Evolutionary conservation across 1,140 invertebrate species (phyloP), one percentile per base, ranked within the genome.

Genomic region (Achatina immaculata): DNA sequence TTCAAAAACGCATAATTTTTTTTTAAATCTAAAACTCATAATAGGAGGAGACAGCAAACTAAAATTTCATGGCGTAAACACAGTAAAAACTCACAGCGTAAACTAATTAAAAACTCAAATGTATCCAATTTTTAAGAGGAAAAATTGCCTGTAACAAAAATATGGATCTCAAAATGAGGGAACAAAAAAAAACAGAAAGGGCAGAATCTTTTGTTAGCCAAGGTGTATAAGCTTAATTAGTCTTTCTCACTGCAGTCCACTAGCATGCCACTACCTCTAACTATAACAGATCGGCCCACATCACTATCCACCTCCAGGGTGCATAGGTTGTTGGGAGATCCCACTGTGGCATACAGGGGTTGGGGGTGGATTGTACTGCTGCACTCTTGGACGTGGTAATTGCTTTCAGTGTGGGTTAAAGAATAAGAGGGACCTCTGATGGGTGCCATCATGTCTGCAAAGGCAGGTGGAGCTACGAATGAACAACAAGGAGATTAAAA

Each of bases 201-300:
- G 72, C 51, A 34, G 38, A 71, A 65, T 72, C 40, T 14, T 14
- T 14, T 14, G 51, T 55, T n/a, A 14, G 51, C 51, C 14, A n/a
- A 55, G 14, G 14, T 14, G 51, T 14, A 55, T 55, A 68, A 68
- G n/a, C n/a, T n/a, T n/a, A n/a, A n/a, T n/a, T n/a, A n/a, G n/a
- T 19, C n/a, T 31, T 62, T 62, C 48, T 31, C 43, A 77, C 74
- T 11, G 31, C 31, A 58, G 36, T 38, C 24, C 38, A 77, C 74
- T 77, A 62, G 55, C 55, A 77, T 58, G 74, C 74, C 51, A 45
- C 85, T 86, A 86, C 83, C 85, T 86, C 84, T 83, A 85, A 80
- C 78, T 51, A 81, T 42, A 43, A 84, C 80, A 55, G 81, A 80
- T 78, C 85, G 81, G 84, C 81, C 82, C 62, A 68, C 80, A 78